Evolutionary conservation across 2,888 invertebrate genomes (phyloP).

Genomic region (Cremastinae sp.): DNA sequence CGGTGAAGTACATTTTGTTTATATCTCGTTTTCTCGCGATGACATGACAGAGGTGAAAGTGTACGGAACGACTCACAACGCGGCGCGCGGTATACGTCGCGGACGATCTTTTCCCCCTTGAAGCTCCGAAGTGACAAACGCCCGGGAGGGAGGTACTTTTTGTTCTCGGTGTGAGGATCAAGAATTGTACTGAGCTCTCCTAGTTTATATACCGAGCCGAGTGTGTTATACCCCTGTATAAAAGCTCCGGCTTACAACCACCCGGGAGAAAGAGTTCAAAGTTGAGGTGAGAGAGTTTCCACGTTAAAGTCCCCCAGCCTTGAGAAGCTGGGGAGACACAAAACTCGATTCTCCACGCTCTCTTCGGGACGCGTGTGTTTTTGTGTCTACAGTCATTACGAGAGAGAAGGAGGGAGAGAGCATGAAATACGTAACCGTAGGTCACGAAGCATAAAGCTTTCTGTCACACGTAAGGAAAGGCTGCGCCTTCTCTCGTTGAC

Average conservation of each 20-base stretch:
- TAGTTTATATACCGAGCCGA: constrained; percentile 19
- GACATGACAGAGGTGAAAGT: constrained; percentile 1
- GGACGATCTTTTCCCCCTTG: constrained; percentile 17
- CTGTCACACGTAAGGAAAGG: constrained; percentile 36
- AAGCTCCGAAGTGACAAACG: constrained; percentile 48
- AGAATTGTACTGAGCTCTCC: constrained; percentile 24
- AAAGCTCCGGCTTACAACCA: constrained; percentile 28
- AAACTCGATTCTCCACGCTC: constrained; percentile 22
- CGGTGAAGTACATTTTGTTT: constrained; percentile 29
- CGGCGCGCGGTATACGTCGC: neutral
- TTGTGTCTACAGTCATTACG: constrained; percentile 1
- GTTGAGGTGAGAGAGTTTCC: constrained; percentile 41
- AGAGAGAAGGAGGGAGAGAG: constrained; percentile 9
- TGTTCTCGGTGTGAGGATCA: constrained; percentile 1
- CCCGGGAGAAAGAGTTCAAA: constrained; percentile 46
- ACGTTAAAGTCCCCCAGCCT: neutral
- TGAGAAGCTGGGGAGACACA: constrained; percentile 5
- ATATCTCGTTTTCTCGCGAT: constrained; percentile 2
- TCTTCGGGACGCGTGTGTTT: neutral
- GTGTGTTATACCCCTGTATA: constrained; percentile 19
- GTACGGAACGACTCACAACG: constrained; percentile 31
- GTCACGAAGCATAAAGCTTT: constrained; percentile 51
- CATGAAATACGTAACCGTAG: constrained; percentile 42
- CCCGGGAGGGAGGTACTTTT: constrained; percentile 6
- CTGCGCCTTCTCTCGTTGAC: constrained; percentile 18